Evolutionary conservation across 92 coral and sea anemone species (phyloP), one percentile per base, ranked within the genome.

Genomic region (Siderastrea radians): DNA sequence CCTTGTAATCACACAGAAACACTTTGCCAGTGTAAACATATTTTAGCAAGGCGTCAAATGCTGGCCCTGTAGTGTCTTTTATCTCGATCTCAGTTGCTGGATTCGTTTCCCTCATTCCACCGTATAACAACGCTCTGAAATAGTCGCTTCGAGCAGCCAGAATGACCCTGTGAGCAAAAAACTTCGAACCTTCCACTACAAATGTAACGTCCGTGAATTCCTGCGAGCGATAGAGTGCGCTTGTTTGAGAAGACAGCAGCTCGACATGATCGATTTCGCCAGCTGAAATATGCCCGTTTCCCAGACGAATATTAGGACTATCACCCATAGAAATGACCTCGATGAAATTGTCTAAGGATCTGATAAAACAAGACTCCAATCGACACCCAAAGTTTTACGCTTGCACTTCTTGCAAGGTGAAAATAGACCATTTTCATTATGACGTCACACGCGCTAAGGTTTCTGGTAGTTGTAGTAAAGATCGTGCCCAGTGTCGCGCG

Each of bases 221-320:
- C 14, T 91, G 90, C 1, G 98, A 97, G 64, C 90, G 94, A 62
- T 92, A 96, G 51, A 97, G 76, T 17, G 97, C 95, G 60, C 98
- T 92, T 2, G 96, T 87, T 79, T 97, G 99, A 9, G 99, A 97
- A 47, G 99, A 97, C 65, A 97, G 77, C 64, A 97, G 88, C 76
- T 97, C 99, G 45, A 94, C 99, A 90, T 97, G 99, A 77, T 97
- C 98, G 87, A 97, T 96, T 89, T 94, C 98, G 2, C 98, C 98
- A 17, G 93, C 91, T 16, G 95, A 67, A 69, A 80, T 68, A 51
- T 88, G 91, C 66, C 74, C 57, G 46, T 79, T 82, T 72, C 89
- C 94, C 53, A 88, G 79, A 70, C 88, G 81, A 53, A 95, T 74
- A 68, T 95, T 94, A 43, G 93, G 90, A 83, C 93, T 95, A 50